These are phyloP conservation scores for Bombycilla garrulus DNA, from an alignment of 2,113 vertebrate genomes.

Conservation along the genomic window DNA sequence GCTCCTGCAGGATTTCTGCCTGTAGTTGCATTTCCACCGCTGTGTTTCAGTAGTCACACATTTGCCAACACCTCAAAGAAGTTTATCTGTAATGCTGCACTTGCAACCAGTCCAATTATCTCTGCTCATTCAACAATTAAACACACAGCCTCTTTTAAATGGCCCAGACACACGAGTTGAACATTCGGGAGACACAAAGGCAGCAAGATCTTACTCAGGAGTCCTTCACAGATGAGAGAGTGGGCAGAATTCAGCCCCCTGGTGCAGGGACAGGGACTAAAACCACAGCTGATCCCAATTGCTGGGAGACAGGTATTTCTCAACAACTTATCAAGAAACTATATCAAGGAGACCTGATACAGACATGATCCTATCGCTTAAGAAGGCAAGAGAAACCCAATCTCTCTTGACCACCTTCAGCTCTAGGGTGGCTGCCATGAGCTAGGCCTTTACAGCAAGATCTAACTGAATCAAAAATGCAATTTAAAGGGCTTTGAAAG, in stretches of 20 bases:
- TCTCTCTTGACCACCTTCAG: neutral
- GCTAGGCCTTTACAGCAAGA: neutral
- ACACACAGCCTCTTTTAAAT: neutral
- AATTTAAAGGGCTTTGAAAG: neutral
- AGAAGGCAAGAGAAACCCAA: neutral
- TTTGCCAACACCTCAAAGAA: neutral
- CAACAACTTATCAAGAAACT: neutral
- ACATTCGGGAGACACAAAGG: neutral
- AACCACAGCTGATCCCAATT: neutral
- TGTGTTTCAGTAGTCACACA: neutral
- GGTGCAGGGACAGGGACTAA: neutral
- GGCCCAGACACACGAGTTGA: neutral
- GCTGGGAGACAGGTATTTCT: neutral
- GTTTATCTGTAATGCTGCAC: neutral
- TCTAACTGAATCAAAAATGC: neutral
- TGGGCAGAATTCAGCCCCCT: neutral
- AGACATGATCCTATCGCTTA: neutral
- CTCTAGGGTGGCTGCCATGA: neutral
- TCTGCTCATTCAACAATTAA: constrained; percentile 20
- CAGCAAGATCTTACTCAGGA: neutral
- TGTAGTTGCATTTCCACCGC: neutral
- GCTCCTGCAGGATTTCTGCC: neutral
- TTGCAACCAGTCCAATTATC: neutral
- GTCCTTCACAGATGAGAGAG: neutral
- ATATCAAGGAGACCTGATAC: neutral